Conservation (phyloP, 2,113 vertebrate species). For the Merops nubicus region DNA sequence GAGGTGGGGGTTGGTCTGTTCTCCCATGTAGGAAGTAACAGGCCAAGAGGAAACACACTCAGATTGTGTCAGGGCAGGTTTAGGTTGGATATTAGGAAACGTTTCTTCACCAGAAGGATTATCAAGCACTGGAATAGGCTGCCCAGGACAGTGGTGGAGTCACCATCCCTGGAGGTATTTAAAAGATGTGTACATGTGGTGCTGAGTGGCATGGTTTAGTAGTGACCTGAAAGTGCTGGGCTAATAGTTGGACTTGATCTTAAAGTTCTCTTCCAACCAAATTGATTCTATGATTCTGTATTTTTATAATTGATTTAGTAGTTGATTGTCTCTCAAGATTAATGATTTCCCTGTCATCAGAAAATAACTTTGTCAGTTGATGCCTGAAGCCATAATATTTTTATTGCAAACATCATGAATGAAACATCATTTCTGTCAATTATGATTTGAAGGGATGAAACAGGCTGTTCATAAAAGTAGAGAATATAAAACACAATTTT, state of each 20-base stretch:
- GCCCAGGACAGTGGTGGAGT: neutral
- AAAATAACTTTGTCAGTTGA: conserved; percentile 6
- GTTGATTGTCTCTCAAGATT: conserved; percentile 43
- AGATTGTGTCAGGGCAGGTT: neutral
- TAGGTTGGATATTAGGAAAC: neutral
- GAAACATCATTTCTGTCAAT: neutral
- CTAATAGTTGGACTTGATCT: neutral
- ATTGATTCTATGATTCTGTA: neutral
- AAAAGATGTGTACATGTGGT: neutral
- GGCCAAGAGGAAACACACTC: neutral
- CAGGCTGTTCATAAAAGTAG: neutral
- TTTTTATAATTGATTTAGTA: conserved; percentile 34
- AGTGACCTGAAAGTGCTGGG: neutral
- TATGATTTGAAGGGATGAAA: neutral
- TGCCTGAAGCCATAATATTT: conserved; percentile 3
- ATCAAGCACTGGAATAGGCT: neutral
- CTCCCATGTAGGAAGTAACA: neutral
- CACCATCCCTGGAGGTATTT: neutral
- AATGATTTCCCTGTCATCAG: neutral
- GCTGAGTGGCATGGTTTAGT: neutral
- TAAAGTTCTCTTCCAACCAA: neutral
- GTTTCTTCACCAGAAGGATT: neutral
- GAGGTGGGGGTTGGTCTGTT: neutral
- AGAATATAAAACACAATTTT: neutral
- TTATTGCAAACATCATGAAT: conserved; percentile 14